Conservation (phyloP, 1,140 invertebrate species). For the Panagrolaimus sp. region DNA sequence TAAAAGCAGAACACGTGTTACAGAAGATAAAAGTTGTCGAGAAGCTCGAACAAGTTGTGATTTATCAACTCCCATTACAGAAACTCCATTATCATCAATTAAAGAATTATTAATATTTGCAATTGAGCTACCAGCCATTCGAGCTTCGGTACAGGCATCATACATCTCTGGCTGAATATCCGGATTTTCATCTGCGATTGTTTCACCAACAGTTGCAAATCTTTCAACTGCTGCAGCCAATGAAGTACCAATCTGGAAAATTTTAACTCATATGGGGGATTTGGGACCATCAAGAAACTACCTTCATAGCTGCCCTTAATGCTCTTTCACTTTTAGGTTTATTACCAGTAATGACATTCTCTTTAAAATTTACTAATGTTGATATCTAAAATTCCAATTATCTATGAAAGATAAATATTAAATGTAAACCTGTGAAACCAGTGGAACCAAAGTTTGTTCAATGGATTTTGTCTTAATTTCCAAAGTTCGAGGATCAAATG, state of each 20-base stretch:
- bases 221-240: conserved; percentile 91
- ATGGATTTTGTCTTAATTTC: conserved; percentile 80
- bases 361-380: conserved; percentile 71
- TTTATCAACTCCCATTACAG: conserved; percentile 64
- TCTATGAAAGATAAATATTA: background rate
- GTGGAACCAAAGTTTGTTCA: conserved; percentile 76
- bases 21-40: conserved; percentile 81
- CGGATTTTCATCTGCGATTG: conserved; percentile 92
- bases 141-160: conserved; percentile 89
- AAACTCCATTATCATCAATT: conserved; percentile 31
- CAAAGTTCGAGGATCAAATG: conserved; percentile 61
- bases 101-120: conserved; percentile 48
- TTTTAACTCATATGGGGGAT: no score
- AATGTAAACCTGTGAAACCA: conserved; percentile 68
- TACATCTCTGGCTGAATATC: conserved; percentile 96
- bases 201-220: conserved; percentile 93
- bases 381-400: conserved; percentile 73
- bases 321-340: conserved; percentile 63
- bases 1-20: conserved; percentile 89
- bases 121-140: conserved; percentile 69
- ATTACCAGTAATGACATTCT: conserved; percentile 63
- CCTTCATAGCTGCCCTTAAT: conserved; percentile 69
- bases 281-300: no score
- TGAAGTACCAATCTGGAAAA: conserved; percentile 73
- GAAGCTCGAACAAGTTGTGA: conserved; percentile 77